A percentile compares a stretch with the other conserved stretches of the same genome.
Evolutionary conservation across 2,113 vertebrate species (phyloP).

Genomic region (Macaca nemestrina): DNA sequence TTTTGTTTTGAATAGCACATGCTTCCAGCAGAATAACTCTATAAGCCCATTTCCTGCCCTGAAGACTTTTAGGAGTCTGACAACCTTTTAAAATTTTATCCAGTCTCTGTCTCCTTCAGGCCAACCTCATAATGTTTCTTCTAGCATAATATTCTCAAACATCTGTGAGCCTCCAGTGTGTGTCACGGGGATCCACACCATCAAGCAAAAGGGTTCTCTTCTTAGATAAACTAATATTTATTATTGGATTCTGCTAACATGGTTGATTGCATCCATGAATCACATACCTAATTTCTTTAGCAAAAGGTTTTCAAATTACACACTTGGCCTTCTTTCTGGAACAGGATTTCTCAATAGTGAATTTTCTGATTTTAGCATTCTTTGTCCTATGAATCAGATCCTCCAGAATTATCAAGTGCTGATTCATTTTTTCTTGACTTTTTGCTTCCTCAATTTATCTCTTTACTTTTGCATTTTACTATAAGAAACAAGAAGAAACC

Average conservation of each 20-base stretch:
- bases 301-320: not conserved
- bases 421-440: not conserved
- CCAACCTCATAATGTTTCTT: not conserved
- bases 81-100: not conserved
- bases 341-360: not conserved
- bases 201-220: not conserved
- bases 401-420: not conserved
- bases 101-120: not conserved
- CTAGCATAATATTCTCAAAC: not conserved
- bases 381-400: not conserved
- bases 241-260: constrained; percentile 7
- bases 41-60: not conserved
- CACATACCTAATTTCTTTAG: not conserved
- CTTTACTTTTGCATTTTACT: constrained; percentile 16
- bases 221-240: not conserved
- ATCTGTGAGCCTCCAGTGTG: not conserved
- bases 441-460: not conserved
- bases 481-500: not conserved
- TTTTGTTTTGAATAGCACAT: not conserved
- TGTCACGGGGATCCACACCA: not conserved
- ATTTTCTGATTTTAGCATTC: constrained; percentile 10
- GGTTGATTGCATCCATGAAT: not conserved
- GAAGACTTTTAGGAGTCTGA: not conserved
- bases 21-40: not conserved
- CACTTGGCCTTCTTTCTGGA: not conserved